Evolutionary conservation across 2,797 vertebrate species (phyloP).

Genomic region (Triplophysa bombifrons): DNA sequence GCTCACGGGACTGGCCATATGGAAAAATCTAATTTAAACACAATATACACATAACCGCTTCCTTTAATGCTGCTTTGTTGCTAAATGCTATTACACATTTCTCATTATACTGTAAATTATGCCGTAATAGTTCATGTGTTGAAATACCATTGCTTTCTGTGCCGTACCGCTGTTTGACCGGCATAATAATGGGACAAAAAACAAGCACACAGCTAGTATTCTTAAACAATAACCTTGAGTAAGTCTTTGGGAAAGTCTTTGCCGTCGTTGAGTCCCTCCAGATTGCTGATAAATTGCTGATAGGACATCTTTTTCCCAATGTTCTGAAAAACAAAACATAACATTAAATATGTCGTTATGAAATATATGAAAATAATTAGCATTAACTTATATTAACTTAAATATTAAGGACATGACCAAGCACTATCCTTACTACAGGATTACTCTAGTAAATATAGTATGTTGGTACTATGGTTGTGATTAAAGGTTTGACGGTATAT

Average conservation of each 20-base stretch:
- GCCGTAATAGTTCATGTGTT: not conserved
- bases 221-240: conserved; percentile 83
- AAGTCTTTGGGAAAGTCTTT: conserved; percentile 94
- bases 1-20: not conserved
- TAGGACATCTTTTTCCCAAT: conserved; percentile 99
- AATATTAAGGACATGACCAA: too few relatives aligned
- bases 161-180: not conserved
- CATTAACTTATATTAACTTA: too few relatives aligned
- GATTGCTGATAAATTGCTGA: conserved; percentile 93
- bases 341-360: not conserved
- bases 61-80: not conserved
- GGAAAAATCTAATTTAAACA: conserved; percentile 1
- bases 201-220: not conserved
- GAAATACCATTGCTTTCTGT: not conserved
- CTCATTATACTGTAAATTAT: not conserved
- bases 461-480: not conserved
- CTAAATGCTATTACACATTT: not conserved
- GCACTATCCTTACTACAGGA: too few relatives aligned
- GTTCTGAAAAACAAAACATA: conserved; percentile 79
- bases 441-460: not conserved
- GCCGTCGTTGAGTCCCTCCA: conserved; percentile 91
- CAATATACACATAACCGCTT: not conserved
- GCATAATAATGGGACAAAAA: not conserved
- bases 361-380: not conserved
- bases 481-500: too few relatives aligned